Evolutionary conservation across 2,888 invertebrate species (phyloP).

Genomic region (Parnassius mnemosyne): DNA sequence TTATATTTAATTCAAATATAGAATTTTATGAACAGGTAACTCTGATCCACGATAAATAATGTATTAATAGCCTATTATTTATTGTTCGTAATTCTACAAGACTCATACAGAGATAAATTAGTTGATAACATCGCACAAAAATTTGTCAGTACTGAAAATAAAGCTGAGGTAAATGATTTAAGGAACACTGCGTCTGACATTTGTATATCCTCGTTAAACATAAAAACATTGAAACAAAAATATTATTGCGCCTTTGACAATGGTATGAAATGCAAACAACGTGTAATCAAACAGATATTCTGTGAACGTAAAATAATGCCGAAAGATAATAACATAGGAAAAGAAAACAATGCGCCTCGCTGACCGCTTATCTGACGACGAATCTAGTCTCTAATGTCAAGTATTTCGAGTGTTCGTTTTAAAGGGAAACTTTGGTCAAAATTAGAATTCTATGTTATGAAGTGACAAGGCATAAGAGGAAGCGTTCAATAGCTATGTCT

Average conservation of each 20-base stretch:
- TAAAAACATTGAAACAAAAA: not conserved
- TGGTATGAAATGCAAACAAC: slow-evolving; percentile 36
- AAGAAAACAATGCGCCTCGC: slow-evolving; percentile 60
- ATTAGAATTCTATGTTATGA: slow-evolving; percentile 58
- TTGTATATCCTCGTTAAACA: not conserved
- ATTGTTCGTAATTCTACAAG: too few relatives aligned
- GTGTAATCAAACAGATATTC: slow-evolving; percentile 39
- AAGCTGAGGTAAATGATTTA: too few relatives aligned
- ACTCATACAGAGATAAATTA: too few relatives aligned
- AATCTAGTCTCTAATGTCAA: slow-evolving; percentile 68
- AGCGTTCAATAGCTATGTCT: slow-evolving; percentile 28
- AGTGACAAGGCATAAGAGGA: slow-evolving; percentile 34
- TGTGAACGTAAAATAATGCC: slow-evolving; percentile 33
- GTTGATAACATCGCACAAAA: too few relatives aligned
- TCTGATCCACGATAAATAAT: too few relatives aligned
- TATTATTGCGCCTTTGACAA: slow-evolving; percentile 8
- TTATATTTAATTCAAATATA: too few relatives aligned
- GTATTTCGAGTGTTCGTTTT: slow-evolving; percentile 68
- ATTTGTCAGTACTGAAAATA: too few relatives aligned
- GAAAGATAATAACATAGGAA: slow-evolving; percentile 52
- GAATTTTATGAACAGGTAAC: too few relatives aligned
- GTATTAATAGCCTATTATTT: too few relatives aligned
- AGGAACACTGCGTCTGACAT: too few relatives aligned
- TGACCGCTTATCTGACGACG: slow-evolving; percentile 57
- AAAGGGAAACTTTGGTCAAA: slow-evolving; percentile 64